Conservation (phyloP, 2,797 vertebrate genomes). For the Coreius guichenoti region DNA sequence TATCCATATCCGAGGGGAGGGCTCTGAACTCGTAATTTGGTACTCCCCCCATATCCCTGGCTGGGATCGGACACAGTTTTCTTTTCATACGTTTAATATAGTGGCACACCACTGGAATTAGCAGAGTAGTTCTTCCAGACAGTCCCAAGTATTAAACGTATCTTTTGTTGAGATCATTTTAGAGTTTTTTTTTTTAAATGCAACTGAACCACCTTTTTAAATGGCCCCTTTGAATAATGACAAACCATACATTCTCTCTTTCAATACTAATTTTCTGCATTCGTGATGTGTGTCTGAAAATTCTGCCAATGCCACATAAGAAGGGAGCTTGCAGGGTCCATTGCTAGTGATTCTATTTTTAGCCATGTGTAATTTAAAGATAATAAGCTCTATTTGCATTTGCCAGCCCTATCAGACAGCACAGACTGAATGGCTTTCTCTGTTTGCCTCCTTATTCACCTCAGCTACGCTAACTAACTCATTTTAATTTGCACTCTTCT, state of each 20-base stretch:
- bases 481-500: neutral
- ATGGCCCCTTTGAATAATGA: neutral
- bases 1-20: too few relatives aligned
- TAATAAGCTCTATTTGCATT: slow-evolving; percentile 51
- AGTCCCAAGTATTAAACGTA: neutral
- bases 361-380: slow-evolving; percentile 49
- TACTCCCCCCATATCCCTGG: too few relatives aligned
- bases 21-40: neutral
- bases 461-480: neutral
- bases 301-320: neutral
- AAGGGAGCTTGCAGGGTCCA: neutral
- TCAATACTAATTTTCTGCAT: neutral
- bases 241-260: neutral
- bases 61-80: neutral
- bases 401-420: slow-evolving; percentile 32
- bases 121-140: neutral
- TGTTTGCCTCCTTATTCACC: slow-evolving; percentile 1
- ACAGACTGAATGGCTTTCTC: slow-evolving; percentile 30
- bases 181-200: neutral
- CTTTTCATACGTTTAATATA: neutral
- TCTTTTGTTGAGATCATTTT: neutral
- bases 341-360: slow-evolving; percentile 27
- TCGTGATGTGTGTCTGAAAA: slow-evolving; percentile 9
- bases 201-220: neutral
- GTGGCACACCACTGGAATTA: neutral